Conservation (phyloP, 2,113 vertebrate species). For the Chinchilla lanigera region DNA sequence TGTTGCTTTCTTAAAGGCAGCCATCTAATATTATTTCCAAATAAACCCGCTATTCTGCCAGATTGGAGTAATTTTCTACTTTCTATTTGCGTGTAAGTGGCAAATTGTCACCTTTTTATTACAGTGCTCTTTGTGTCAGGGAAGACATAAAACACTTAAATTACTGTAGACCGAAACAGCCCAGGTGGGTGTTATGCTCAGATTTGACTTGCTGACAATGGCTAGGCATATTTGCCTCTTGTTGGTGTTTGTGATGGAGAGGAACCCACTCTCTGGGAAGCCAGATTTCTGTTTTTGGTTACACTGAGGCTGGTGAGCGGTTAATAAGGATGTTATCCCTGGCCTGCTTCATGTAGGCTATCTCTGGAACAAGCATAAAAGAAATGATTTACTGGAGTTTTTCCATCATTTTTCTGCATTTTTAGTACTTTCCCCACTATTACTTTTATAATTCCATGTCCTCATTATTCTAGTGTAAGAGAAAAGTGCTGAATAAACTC, state of each 20-base stretch:
- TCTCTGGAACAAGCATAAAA: not conserved
- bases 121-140: slow-evolving; percentile 45
- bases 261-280: rapidly evolving
- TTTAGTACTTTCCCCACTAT: not conserved
- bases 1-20: not conserved
- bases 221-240: not conserved
- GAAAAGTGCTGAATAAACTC: not conserved
- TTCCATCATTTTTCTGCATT: not conserved
- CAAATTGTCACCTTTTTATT: slow-evolving; percentile 71
- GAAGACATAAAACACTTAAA: slow-evolving; percentile 65
- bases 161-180: not conserved
- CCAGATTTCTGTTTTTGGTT: too few species aligned
- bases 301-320: not conserved
- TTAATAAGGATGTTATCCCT: not conserved
- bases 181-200: not conserved
- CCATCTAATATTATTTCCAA: slow-evolving; percentile 54
- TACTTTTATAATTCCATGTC: not conserved
- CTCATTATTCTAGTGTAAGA: not conserved
- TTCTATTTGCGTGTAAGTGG: slow-evolving; percentile 60
- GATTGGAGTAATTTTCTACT: slow-evolving; percentile 59
- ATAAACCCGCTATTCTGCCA: not conserved
- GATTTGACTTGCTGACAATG: slow-evolving; percentile 30
- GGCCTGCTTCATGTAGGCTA: not conserved
- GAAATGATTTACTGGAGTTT: not conserved
- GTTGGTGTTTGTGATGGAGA: not conserved